A percentile compares a stretch with the other conserved stretches of the same genome.
Evolutionary conservation across 2,113 vertebrate species (phyloP).

Genomic region (Himantopus leucocephalus): DNA sequence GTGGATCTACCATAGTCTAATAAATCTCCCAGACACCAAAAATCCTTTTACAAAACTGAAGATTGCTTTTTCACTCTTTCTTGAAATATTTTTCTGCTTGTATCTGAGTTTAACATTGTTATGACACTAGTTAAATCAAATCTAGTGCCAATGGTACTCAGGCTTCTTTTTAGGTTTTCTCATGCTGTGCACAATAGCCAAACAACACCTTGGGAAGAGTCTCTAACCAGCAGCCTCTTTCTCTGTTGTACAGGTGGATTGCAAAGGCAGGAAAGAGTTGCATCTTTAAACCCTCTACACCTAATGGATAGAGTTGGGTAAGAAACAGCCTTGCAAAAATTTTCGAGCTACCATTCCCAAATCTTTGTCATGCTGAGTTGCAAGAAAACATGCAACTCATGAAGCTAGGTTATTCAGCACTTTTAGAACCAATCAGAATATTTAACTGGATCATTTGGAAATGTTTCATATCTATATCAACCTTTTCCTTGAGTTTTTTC

Average conservation of each 20-base stretch:
- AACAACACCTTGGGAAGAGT: background rate
- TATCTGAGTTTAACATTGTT: background rate
- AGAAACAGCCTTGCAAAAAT: background rate
- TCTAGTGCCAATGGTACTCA: rapidly evolving
- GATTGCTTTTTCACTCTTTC: background rate
- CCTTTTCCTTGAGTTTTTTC: background rate
- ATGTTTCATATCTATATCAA: background rate
- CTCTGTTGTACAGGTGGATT: rapidly evolving
- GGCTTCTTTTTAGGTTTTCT: background rate
- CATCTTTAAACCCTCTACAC: background rate
- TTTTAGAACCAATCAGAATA: background rate
- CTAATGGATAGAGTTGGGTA: background rate
- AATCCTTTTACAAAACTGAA: background rate
- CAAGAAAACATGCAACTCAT: background rate
- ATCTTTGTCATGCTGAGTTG: background rate
- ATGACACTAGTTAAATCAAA: rapidly evolving
- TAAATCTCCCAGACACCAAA: background rate
- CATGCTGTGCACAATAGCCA: rapidly evolving
- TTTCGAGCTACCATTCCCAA: background rate
- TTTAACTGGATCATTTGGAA: background rate
- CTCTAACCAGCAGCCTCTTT: background rate
- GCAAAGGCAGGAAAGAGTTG: background rate
- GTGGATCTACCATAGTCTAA: background rate
- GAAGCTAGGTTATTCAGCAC: background rate
- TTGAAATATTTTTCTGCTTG: background rate